Evolutionary conservation across 2,113 vertebrate genomes (phyloP).

Genomic region (Cygnus atratus): DNA sequence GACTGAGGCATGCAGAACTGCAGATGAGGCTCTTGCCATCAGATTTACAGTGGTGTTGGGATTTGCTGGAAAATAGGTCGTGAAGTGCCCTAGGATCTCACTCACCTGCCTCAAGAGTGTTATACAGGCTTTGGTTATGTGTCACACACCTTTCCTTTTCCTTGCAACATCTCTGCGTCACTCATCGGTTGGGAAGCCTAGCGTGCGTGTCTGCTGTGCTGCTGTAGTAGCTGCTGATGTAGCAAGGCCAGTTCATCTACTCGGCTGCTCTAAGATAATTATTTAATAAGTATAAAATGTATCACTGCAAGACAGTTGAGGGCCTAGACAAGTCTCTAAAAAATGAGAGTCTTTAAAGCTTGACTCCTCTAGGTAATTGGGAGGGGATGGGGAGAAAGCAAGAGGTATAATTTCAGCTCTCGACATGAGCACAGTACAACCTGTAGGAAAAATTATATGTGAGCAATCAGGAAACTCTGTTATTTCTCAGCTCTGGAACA

Average conservation of each 20-base stretch:
- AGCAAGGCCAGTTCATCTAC: neutral
- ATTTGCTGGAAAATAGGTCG: neutral
- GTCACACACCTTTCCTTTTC: neutral
- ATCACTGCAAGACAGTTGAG: neutral
- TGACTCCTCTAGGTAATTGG: neutral
- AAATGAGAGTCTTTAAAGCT: neutral
- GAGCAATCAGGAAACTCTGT: neutral
- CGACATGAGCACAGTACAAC: neutral
- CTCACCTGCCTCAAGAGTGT: neutral
- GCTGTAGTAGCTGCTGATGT: neutral
- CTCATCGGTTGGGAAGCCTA: accelerated
- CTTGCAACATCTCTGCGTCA: neutral
- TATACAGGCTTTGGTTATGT: accelerated
- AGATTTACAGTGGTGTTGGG: neutral
- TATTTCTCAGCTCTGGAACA: neutral
- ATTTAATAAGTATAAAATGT: neutral
- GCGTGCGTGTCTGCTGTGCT: neutral
- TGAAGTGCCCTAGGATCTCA: neutral
- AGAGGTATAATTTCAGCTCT: neutral
- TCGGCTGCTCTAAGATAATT: neutral
- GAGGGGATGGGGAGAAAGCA: neutral
- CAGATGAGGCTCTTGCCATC: neutral
- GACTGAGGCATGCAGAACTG: neutral
- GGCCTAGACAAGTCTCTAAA: neutral
- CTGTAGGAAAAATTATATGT: neutral